Percentiles rank a stretch among this genome's conserved stretches.
Evolutionary conservation across 2,888 invertebrate genomes (phyloP).

Genomic region (Podabrus alpinus): DNA sequence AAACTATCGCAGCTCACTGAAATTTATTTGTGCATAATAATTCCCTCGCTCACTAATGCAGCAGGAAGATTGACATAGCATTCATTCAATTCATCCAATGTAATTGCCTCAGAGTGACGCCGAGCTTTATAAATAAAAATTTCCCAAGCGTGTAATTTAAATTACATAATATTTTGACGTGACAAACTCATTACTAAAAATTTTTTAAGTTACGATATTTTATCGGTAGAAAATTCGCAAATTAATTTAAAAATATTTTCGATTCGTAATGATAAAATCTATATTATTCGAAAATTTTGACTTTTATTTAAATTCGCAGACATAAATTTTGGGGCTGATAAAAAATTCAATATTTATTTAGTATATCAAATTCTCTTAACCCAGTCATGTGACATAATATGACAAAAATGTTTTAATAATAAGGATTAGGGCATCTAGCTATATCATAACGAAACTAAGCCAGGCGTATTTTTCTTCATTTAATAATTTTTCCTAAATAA

Average conservation of each 20-base stretch:
- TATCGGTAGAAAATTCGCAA: not conserved
- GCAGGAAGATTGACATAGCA: conserved; percentile 7
- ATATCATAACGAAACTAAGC: not conserved
- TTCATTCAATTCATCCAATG: conserved; percentile 7
- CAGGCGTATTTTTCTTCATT: not conserved
- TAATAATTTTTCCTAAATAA: not conserved
- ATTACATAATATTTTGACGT: conserved; percentile 11
- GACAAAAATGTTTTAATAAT: not conserved
- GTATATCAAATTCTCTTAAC: not conserved
- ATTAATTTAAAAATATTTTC: not conserved
- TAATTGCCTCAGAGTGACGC: conserved; percentile 4
- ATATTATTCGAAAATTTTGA: not conserved
- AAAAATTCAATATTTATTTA: not conserved
- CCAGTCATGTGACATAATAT: not conserved
- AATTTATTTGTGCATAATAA: not conserved
- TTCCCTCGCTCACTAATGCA: not conserved
- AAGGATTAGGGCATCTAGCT: not conserved
- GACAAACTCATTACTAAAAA: not conserved
- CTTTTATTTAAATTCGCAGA: not conserved
- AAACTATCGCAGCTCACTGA: not conserved
- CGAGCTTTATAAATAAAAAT: conserved; percentile 5
- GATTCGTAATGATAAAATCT: not conserved
- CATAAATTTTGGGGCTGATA: not conserved
- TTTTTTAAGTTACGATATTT: not conserved
- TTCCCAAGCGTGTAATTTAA: conserved; percentile 9